Conservation (phyloP, 2,797 vertebrate species). For the Crocodylus rhombifer region DNA sequence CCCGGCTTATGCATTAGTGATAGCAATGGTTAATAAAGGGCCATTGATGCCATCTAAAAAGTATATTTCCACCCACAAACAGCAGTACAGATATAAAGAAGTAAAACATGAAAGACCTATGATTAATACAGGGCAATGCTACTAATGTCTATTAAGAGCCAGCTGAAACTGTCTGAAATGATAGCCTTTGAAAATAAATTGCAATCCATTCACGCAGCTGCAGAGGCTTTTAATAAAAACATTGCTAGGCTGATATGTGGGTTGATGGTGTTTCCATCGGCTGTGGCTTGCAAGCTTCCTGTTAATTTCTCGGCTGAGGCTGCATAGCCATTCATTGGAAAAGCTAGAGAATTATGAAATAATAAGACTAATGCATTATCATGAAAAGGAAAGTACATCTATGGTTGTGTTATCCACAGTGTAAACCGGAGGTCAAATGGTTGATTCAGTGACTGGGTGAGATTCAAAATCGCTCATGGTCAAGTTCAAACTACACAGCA, state of each 20-base stretch:
- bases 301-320: slow-evolving; percentile 55
- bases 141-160: slow-evolving; percentile 40
- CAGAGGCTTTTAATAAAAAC: slow-evolving; percentile 60
- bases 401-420: background rate
- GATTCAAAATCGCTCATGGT: background rate
- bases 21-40: background rate
- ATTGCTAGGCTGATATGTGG: slow-evolving; percentile 39
- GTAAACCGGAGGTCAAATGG: slow-evolving; percentile 50
- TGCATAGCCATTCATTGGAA: slow-evolving; percentile 37
- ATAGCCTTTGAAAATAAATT: slow-evolving; percentile 64
- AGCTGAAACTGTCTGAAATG: slow-evolving; percentile 61
- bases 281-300: slow-evolving; percentile 55
- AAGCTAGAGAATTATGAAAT: slow-evolving; percentile 61
- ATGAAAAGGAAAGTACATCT: slow-evolving; percentile 20
- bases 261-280: slow-evolving; percentile 55
- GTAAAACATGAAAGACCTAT: background rate
- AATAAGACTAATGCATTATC: slow-evolving; percentile 60
- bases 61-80: background rate
- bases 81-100: slow-evolving; percentile 33
- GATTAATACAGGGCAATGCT: slow-evolving; percentile 18
- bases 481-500: background rate
- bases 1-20: background rate
- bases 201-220: slow-evolving; percentile 58
- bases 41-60: slow-evolving; percentile 3
- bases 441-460: background rate